Percentiles rank a stretch among this genome's conserved stretches.
These are phyloP conservation scores for Cryptotermes secundus DNA, from an alignment of 1,140 invertebrate genomes.

Conservation along the genomic window DNA sequence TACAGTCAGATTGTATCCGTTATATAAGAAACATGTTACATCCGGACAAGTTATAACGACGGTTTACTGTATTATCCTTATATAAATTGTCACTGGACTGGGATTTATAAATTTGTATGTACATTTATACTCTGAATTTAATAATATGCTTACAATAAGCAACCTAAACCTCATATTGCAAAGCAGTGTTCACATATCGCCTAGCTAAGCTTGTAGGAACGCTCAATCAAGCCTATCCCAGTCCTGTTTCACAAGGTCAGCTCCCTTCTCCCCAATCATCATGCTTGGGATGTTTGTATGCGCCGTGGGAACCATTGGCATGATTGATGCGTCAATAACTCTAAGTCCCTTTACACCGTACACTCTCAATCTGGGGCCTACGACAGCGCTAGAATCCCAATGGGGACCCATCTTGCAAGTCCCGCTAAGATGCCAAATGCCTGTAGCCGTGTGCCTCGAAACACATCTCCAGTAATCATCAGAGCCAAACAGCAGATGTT, in stretches of 20 bases:
- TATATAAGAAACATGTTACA: no score
- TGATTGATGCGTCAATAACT: conserved; percentile 74
- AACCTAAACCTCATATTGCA: no score
- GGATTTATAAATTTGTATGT: no score
- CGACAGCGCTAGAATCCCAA: conserved; percentile 66
- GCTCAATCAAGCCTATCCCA: conserved; percentile 45
- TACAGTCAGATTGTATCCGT: no score
- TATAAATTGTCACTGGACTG: no score
- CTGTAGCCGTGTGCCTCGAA: conserved; percentile 63
- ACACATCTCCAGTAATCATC: conserved; percentile 75
- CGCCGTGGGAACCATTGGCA: conserved; percentile 57
- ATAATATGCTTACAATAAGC: no score
- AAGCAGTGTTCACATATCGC: no score
- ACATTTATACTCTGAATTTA: no score
- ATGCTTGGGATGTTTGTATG: conserved; percentile 63
- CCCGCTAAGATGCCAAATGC: conserved; percentile 75
- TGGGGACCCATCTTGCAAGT: conserved; percentile 83
- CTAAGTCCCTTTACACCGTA: conserved; percentile 66
- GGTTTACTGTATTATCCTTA: no score
- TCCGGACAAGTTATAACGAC: no score
- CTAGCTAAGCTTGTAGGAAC: no score
- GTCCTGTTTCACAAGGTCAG: conserved; percentile 64
- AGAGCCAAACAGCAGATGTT: conserved; percentile 60
- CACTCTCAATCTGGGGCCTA: conserved; percentile 67
- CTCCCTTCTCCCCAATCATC: conserved; percentile 72